Evolutionary conservation across 2,113 vertebrate genomes (phyloP).

Genomic region (Riparia riparia): DNA sequence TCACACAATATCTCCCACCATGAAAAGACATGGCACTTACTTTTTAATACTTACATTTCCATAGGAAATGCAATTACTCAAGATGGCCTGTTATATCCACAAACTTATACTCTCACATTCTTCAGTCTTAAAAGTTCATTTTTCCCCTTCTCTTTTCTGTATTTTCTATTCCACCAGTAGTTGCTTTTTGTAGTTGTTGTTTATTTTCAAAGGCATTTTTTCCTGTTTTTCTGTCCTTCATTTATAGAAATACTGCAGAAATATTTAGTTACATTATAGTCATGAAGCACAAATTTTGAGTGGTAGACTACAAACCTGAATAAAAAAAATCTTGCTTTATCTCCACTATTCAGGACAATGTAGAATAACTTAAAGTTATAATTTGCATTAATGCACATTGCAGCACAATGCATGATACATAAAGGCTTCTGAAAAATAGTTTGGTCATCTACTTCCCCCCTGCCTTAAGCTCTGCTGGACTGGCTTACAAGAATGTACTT

Average conservation of each 20-base stretch:
- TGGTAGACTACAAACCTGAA: background rate
- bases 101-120: background rate
- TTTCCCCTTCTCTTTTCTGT: background rate
- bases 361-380: background rate
- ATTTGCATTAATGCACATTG: background rate
- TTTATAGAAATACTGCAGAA: background rate
- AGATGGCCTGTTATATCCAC: background rate
- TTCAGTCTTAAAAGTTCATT: background rate
- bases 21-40: background rate
- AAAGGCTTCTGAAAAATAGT: background rate
- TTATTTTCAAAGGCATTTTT: background rate
- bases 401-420: background rate
- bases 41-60: background rate
- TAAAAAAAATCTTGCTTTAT: background rate
- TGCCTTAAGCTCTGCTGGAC: background rate
- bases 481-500: background rate
- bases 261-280: background rate
- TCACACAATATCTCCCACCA: rapidly evolving
- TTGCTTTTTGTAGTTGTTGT: background rate
- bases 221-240: too few relatives aligned
- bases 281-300: background rate
- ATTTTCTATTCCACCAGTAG: background rate
- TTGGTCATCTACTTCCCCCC: background rate
- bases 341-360: background rate
- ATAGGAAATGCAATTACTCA: background rate